Evolutionary conservation across 2,888 invertebrate species (phyloP).

Genomic region (Nymphalis c-album): DNA sequence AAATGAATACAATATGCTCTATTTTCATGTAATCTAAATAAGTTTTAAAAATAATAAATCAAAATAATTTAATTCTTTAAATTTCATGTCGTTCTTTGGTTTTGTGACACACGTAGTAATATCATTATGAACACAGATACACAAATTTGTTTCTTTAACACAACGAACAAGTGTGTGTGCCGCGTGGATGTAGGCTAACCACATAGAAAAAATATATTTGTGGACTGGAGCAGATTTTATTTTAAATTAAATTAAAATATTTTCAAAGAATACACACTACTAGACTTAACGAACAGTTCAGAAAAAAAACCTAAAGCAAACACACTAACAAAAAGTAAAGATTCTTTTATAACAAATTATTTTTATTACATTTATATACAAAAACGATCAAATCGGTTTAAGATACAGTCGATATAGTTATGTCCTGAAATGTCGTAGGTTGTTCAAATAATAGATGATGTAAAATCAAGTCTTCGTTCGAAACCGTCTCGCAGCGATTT

Average conservation of each 20-base stretch:
- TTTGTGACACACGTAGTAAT: slow-evolving; percentile 25
- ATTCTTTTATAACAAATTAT: no score
- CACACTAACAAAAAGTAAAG: not conserved
- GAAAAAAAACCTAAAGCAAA: not conserved
- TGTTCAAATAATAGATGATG: not conserved
- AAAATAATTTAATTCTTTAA: not conserved
- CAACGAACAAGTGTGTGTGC: slow-evolving; percentile 25
- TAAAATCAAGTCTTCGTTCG: not conserved
- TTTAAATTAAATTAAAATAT: not conserved
- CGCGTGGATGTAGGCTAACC: slow-evolving; percentile 24
- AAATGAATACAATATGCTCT: no score
- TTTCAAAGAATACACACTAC: not conserved
- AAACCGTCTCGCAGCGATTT: not conserved
- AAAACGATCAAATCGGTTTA: not conserved
- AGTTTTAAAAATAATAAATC: no score
- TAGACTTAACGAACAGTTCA: no score
- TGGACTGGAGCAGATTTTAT: slow-evolving; percentile 20
- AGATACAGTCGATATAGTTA: not conserved
- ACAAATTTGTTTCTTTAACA: slow-evolving; percentile 17
- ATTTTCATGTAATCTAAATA: no score
- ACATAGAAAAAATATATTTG: slow-evolving; percentile 8
- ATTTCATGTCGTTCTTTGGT: slow-evolving; percentile 23
- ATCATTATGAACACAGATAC: slow-evolving; percentile 28
- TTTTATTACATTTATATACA: not conserved
- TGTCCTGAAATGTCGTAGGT: no score